phyloP scores from a whole-genome alignment of 2,888 invertebrate genomes.

The Pseudococcus jackbeardsleyi region DNA sequence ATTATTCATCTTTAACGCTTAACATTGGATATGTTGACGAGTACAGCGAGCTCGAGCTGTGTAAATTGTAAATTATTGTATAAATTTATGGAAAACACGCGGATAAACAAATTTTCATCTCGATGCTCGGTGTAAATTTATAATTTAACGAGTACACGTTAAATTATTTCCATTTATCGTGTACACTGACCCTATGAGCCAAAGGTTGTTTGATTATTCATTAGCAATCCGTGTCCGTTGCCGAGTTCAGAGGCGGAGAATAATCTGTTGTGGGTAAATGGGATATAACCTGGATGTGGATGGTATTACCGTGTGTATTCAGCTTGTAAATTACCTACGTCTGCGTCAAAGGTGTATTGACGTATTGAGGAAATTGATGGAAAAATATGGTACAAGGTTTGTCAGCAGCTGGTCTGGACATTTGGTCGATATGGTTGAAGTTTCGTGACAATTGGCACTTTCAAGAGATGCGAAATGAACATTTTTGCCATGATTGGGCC shows the following conservation, averaged over 20 bases:
- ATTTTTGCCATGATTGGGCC: too few species aligned
- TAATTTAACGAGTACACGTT: constrained; percentile 37
- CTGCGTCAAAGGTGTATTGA: not conserved
- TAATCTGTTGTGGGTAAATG: constrained; percentile 20
- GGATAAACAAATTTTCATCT: not conserved
- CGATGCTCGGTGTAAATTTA: not conserved
- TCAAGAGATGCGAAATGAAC: too few species aligned
- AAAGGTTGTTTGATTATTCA: constrained; percentile 40
- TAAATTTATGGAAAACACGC: constrained; percentile 24
- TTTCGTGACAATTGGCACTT: too few species aligned
- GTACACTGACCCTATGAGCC: constrained; percentile 29
- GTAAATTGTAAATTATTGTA: constrained; percentile 32
- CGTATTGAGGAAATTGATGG: not conserved
- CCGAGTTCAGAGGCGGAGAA: not conserved
- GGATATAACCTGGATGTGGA: not conserved
- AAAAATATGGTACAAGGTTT: not conserved
- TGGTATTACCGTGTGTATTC: not conserved
- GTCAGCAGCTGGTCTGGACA: not conserved
- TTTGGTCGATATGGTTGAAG: not conserved
- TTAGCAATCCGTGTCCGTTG: constrained; percentile 13
- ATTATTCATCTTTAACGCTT: not conserved
- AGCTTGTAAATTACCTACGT: not conserved
- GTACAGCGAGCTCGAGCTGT: not conserved
- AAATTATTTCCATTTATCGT: constrained; percentile 33
- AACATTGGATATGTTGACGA: not conserved